Base-by-base conservation (phyloP, 2,888 invertebrate genomes). In the Polyommatus icarus region DNA sequence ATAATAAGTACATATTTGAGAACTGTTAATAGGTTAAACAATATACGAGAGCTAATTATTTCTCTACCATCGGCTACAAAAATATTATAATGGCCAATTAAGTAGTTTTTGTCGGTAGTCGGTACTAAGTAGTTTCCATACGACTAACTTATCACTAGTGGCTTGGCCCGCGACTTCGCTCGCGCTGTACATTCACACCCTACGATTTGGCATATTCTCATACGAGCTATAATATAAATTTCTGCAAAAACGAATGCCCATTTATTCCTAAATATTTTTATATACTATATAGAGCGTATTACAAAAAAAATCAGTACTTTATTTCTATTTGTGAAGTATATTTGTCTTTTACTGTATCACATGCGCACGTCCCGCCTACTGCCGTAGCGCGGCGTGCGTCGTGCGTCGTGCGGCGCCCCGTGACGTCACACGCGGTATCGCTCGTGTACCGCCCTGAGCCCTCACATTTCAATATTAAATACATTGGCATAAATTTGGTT, bases 281-380 rank as follows among this genome's bases (percentile, higher is more conserved):
- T 18, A 54, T 54, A 54, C 54, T 59, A 20, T 20, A 59, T 59
- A 59, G 20, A n/a, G 5, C 20, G 6, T 18, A 54, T 18, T 54
- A 54, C 5, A 18, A 59, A 57, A 59, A 57, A 59, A 20, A 20
- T 61, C 61, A 24, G 61, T 61, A 24, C 12, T 61, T 20, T 61
- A 61, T 24, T 61, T 61, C 20, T 61, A 61, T 24, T 61, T 61
- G 61, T 61, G 24, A 24, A 12, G 20, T 24, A 24, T 61, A 61
- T 59, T 61, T 61, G 61, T 61, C 61, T 61, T 54, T 54, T 61
- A 24, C 24, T 61, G 24, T 24, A 61, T 61, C 61, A 61, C 61
- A 24, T 12, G 12, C 24, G 32, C 32, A 61, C 61, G 61, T 20
- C 20, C 61, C 61, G 61, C 61, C 24, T 61, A 61, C 61, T 3